Conservation (phyloP, 2,113 vertebrate genomes). For the Choloepus hoffmanni region DNA sequence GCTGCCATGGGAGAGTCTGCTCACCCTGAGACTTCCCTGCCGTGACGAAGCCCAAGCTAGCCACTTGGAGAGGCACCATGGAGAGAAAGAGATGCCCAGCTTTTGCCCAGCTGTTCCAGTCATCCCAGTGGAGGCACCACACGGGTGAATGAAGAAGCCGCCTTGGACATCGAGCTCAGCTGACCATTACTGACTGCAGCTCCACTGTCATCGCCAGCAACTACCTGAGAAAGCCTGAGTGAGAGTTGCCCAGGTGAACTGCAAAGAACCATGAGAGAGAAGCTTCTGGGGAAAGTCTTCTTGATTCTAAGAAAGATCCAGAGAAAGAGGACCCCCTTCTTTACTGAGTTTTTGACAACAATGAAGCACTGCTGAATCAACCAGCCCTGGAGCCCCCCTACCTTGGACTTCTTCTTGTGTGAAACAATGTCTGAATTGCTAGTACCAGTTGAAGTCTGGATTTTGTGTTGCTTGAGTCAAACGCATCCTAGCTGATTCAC, state of each 20-base stretch:
- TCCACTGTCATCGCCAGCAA: neutral
- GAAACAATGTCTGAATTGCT: neutral
- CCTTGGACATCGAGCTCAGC: neutral
- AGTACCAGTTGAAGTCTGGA: neutral
- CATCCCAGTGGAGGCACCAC: neutral
- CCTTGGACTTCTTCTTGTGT: rapidly evolving
- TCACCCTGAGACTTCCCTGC: neutral
- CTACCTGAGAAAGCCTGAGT: neutral
- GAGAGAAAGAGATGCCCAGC: neutral
- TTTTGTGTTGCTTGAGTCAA: neutral
- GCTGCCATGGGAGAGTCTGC: neutral
- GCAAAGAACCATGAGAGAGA: neutral
- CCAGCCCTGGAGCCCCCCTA: neutral
- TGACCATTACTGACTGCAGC: rapidly evolving
- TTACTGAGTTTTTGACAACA: rapidly evolving
- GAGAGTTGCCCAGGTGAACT: neutral
- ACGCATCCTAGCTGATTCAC: neutral
- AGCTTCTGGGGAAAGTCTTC: neutral
- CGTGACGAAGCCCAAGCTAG: neutral
- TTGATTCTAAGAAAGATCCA: neutral
- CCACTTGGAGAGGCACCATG: rapidly evolving
- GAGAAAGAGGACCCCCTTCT: neutral
- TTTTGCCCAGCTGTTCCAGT: neutral
- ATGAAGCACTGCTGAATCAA: rapidly evolving
- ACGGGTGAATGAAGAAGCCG: neutral